Conservation (phyloP, 2,888 invertebrate genomes). For the Parnassius mnemosyne region DNA sequence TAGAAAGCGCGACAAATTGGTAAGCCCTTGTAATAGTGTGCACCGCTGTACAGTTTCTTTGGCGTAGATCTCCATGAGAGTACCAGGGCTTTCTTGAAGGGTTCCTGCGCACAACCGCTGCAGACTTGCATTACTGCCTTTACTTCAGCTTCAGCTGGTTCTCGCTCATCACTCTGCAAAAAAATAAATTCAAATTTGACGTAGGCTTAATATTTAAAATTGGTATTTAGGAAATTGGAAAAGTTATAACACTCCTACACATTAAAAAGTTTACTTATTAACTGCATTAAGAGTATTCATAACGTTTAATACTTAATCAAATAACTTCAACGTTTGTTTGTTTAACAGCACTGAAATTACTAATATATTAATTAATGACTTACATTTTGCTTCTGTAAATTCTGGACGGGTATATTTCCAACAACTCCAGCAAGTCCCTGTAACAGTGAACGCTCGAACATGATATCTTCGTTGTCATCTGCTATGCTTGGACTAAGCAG, state of each 20-base stretch:
- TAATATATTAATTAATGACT: constrained; percentile 34
- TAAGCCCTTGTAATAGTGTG: constrained; percentile 83
- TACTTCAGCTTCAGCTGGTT: constrained; percentile 92
- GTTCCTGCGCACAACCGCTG: constrained; percentile 87
- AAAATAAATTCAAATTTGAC: not conserved
- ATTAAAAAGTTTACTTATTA: too few species aligned
- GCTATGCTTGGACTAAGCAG: constrained; percentile 65
- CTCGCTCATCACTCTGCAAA: constrained; percentile 84
- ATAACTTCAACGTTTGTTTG: too few species aligned
- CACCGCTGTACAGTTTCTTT: constrained; percentile 87
- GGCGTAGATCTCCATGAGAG: constrained; percentile 87
- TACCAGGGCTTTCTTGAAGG: constrained; percentile 89
- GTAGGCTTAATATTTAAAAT: not conserved
- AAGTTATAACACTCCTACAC: too few species aligned
- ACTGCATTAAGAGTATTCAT: too few species aligned
- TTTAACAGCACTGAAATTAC: too few species aligned
- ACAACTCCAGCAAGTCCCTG: constrained; percentile 86
- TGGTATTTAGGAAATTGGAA: too few species aligned
- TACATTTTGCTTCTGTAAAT: constrained; percentile 82
- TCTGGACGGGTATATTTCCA: constrained; percentile 81
- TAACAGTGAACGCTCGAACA: constrained; percentile 79
- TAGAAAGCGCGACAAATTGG: constrained; percentile 84
- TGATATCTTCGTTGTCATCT: constrained; percentile 54
- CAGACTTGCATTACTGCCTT: constrained; percentile 89
- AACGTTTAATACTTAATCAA: too few species aligned